Evolutionary conservation across 1,140 invertebrate genomes (phyloP), one percentile per base, ranked within the genome.

Genomic region (Cecropterus lyciades): DNA sequence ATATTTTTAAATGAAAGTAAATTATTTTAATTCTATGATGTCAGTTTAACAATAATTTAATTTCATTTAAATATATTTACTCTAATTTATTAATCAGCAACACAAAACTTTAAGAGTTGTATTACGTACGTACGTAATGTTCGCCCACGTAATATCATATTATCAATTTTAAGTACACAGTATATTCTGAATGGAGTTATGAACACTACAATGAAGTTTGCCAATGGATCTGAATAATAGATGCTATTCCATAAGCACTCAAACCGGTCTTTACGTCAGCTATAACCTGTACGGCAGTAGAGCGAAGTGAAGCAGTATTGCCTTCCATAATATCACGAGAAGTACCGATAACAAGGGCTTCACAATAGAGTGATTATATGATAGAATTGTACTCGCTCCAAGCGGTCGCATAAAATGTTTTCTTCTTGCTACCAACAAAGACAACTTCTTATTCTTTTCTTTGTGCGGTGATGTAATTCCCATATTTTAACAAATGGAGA

Each of bases 401-500:
- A n/a, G 71, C 62, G 72, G 70, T 72, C 75, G 79, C 72, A 79
- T 70, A 81, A 79, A 81, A 78, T 84, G 75, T 79, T 79, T 79
- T 76, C 72, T 73, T 78, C 69, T 68, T 52, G 69, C 72, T 72
- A 73, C 72, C 73, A 81, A 84, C 79, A 81, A 78, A 81, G 73
- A 78, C 80, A 77, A 82, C n/a, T n/a, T n/a, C 68, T 78, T 78
- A 77, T 82, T 79, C 77, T 78, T 79, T 83, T 82, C 75, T 70
- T 73, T 73, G 77, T 79, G 70, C 71, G 69, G 69, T 65, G 77
- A 65, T 73, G 75, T 81, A 84, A 82, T 82, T 84, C 82, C 80
- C 74, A 77, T 81, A 80, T 86, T 75, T 80, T 85, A 86, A 86
- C 80, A 86, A 84, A 86, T 86, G 80, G 80, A 83, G 80, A 83